These are phyloP conservation scores for Drosophila gunungcola DNA, from an alignment of 1,140 invertebrate species.

Conservation along the genomic window DNA sequence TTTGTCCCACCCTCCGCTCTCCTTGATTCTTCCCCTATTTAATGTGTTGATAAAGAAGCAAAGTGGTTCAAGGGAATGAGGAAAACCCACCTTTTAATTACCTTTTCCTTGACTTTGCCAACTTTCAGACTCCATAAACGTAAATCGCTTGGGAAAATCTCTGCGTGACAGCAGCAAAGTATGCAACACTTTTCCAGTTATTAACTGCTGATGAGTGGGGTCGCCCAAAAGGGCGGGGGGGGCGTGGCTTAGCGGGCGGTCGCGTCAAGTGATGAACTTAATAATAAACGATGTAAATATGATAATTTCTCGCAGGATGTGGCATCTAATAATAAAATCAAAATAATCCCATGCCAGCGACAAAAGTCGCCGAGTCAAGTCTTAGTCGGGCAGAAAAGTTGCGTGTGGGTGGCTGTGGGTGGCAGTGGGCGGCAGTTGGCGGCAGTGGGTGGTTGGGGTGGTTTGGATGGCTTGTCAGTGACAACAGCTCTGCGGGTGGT, in stretches of 20 bases:
- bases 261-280: constrained; percentile 83
- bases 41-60: constrained; percentile 25
- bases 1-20: constrained; percentile 31
- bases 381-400: neutral
- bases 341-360: constrained; percentile 73
- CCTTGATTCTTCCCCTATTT: constrained; percentile 2
- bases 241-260: constrained; percentile 22
- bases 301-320: constrained; percentile 85
- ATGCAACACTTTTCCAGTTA: constrained; percentile 74
- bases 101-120: constrained; percentile 30
- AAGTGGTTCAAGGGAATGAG: constrained; percentile 22
- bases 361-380: constrained; percentile 57
- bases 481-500: constrained; percentile 70
- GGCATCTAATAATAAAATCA: constrained; percentile 85
- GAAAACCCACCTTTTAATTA: constrained; percentile 43
- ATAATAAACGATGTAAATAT: constrained; percentile 85
- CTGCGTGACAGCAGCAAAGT: constrained; percentile 56
- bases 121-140: constrained; percentile 56
- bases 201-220: constrained; percentile 31
- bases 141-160: constrained; percentile 60
- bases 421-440: neutral
- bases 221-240: neutral
- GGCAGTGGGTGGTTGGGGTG: neutral
- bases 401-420: neutral
- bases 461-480: constrained; percentile 33